Evolutionary conservation across 2,888 invertebrate species (phyloP).

Genomic region (Heliconius ethilla): DNA sequence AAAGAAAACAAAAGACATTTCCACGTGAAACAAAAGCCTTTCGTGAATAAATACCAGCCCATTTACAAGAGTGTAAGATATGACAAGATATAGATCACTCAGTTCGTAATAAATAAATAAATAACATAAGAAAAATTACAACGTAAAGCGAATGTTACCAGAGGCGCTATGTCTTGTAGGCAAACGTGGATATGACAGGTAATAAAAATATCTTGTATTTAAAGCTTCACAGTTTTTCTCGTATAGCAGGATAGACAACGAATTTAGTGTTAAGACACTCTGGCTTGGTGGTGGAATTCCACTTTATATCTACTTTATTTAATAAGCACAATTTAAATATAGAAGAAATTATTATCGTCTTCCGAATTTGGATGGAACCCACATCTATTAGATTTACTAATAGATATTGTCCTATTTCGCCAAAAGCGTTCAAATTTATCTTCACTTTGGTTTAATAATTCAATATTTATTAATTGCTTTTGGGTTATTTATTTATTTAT

Average conservation of each 20-base stretch:
- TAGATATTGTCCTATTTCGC: too few species aligned
- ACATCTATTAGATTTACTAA: background rate
- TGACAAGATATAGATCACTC: constrained; percentile 82
- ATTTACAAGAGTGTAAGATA: constrained; percentile 82
- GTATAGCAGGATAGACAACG: background rate
- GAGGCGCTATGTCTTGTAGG: constrained; percentile 67
- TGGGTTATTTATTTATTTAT: too few species aligned
- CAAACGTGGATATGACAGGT: constrained; percentile 53
- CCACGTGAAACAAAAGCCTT: constrained; percentile 55
- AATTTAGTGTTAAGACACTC: background rate
- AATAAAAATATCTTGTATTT: background rate
- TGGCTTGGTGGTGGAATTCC: background rate
- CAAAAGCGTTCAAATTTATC: too few species aligned
- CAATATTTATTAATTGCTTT: background rate
- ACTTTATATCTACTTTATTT: background rate
- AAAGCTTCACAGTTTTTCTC: background rate
- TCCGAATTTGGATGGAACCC: background rate
- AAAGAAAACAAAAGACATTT: constrained; percentile 48
- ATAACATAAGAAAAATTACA: constrained; percentile 82
- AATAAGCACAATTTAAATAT: too few species aligned
- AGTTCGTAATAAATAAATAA: constrained; percentile 82
- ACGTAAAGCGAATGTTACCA: constrained; percentile 81
- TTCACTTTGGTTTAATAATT: background rate
- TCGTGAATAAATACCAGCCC: constrained; percentile 73
- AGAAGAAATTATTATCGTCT: background rate